A percentile compares a stretch with the other conserved stretches of the same genome.
These are phyloP conservation scores for Eurytoma adleriae DNA, from an alignment of 2,888 invertebrate genomes.

Conservation along the genomic window DNA sequence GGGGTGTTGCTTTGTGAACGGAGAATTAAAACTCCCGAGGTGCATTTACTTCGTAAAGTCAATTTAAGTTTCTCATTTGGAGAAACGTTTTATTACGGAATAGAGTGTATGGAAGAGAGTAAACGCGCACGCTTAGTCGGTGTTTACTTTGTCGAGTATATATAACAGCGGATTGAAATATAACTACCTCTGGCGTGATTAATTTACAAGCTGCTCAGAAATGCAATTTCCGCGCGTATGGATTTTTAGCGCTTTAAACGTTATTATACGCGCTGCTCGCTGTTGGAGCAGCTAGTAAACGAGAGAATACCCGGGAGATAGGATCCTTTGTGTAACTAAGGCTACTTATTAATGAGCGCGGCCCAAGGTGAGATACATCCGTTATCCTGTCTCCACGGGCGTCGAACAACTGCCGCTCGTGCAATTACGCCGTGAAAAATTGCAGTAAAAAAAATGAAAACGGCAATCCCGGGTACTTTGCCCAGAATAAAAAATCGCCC, in stretches of 20 bases:
- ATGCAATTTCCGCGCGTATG: not conserved
- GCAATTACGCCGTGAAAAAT: not conserved
- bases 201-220: not conserved
- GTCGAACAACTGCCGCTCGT: not conserved
- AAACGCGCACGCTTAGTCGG: no score
- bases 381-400: not conserved
- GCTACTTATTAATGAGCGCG: constrained; percentile 17
- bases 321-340: constrained; percentile 16
- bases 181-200: not conserved
- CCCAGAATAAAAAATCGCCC: not conserved
- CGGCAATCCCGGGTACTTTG: not conserved
- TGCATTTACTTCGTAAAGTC: not conserved
- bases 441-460: not conserved
- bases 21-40: not conserved
- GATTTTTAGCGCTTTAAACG: not conserved
- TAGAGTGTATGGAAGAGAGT: no score
- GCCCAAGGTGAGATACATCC: not conserved
- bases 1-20: not conserved
- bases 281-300: not conserved
- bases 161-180: not conserved
- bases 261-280: not conserved
- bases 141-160: no score
- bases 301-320: not conserved
- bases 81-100: no score
- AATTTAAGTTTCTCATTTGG: not conserved